Evolutionary conservation across 2,113 vertebrate species (phyloP).

Genomic region (Gallinago jamesoni): DNA sequence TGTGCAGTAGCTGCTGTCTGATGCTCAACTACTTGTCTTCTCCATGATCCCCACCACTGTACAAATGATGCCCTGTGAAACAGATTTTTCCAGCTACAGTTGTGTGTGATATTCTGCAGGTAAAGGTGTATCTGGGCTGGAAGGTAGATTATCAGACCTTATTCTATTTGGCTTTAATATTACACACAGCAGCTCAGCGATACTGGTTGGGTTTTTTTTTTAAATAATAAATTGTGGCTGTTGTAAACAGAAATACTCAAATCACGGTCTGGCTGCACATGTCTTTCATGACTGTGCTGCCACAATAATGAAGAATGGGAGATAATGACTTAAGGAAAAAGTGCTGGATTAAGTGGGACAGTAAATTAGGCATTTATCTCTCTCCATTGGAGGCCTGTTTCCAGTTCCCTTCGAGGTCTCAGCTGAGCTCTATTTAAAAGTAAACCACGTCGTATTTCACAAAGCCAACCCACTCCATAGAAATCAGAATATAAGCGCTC

Average conservation of each 20-base stretch:
- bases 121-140: background rate
- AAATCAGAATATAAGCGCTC: slow-evolving; percentile 50
- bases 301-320: slow-evolving; percentile 63
- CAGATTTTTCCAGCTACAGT: background rate
- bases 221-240: slow-evolving; percentile 63
- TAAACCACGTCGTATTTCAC: slow-evolving; percentile 69
- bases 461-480: slow-evolving; percentile 40
- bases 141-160: background rate
- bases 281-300: slow-evolving; percentile 58
- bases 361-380: slow-evolving; percentile 75
- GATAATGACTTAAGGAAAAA: slow-evolving; percentile 71
- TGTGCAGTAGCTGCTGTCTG: background rate
- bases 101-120: background rate
- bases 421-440: slow-evolving; percentile 67
- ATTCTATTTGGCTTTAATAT: slow-evolving; percentile 38
- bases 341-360: slow-evolving; percentile 70
- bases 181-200: background rate
- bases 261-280: slow-evolving; percentile 59
- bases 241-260: slow-evolving; percentile 69
- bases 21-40: background rate
- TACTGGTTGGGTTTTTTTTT: background rate
- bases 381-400: slow-evolving; percentile 67
- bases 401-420: slow-evolving; percentile 52
- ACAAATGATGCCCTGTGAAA: background rate
- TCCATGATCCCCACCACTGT: background rate